phyloP scores from a whole-genome alignment of 2,797 vertebrate species.

The Lagodon rhomboides region DNA sequence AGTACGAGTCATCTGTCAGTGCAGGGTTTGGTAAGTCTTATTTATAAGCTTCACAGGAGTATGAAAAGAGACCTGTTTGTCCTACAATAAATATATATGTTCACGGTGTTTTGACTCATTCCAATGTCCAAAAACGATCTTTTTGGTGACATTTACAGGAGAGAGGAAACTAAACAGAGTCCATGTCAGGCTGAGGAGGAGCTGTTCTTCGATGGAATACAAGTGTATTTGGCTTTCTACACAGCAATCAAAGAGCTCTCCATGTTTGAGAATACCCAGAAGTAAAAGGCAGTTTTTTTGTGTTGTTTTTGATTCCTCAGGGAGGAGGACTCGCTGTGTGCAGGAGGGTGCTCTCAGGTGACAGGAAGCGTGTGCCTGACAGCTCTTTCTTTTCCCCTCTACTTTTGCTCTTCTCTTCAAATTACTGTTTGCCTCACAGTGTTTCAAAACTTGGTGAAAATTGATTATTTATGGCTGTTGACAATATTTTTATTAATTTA shows the following conservation, averaged over 20 bases:
- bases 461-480: too few species aligned
- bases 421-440: conserved; percentile 14
- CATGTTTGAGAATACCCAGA: conserved; percentile 9
- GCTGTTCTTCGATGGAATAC: neutral
- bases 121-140: neutral
- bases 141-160: neutral
- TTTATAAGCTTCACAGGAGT: too few species aligned
- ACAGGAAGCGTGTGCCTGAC: conserved; percentile 13
- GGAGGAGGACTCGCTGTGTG: conserved; percentile 23
- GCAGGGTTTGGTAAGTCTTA: too few species aligned
- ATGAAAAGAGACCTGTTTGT: too few species aligned
- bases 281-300: neutral
- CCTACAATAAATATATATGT: too few species aligned
- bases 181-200: neutral
- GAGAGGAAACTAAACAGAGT: neutral
- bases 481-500: too few species aligned
- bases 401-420: conserved; percentile 15
- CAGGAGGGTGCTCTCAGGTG: conserved; percentile 3
- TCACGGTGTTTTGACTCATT: neutral
- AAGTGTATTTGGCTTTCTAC: conserved; percentile 1
- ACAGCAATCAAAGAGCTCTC: neutral
- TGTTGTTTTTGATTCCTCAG: conserved; percentile 5
- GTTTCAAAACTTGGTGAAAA: too few species aligned
- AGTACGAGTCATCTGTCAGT: neutral
- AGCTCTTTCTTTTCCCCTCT: conserved; percentile 17